phyloP scores from a whole-genome alignment of 1,140 invertebrate genomes.

The Platyura marginata region DNA sequence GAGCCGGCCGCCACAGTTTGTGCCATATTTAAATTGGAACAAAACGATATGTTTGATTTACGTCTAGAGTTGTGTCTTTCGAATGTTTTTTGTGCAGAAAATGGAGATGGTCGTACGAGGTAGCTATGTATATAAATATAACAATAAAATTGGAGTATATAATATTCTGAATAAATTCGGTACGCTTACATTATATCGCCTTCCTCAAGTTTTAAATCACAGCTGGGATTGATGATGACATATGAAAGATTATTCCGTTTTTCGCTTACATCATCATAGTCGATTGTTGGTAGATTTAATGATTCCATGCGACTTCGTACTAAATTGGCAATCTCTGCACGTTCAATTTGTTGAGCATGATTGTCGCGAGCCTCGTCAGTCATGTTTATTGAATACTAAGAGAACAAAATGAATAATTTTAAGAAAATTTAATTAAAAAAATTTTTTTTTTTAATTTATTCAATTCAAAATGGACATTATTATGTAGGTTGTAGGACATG shows the following conservation, averaged over 20 bases:
- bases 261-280: constrained; percentile 86
- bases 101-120: constrained; percentile 72
- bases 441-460: neutral
- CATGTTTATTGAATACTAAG: constrained; percentile 60
- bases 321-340: constrained; percentile 87
- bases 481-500: too few relatives aligned
- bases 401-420: too few relatives aligned
- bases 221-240: constrained; percentile 96
- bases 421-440: neutral
- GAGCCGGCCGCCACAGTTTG: constrained; percentile 24
- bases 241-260: constrained; percentile 86
- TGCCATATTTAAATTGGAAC: constrained; percentile 45
- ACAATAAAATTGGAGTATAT: neutral
- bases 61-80: constrained; percentile 74
- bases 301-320: constrained; percentile 88
- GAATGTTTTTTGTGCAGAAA: constrained; percentile 85
- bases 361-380: constrained; percentile 69
- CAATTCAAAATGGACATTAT: neutral
- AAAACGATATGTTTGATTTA: constrained; percentile 83
- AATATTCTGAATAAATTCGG: neutral
- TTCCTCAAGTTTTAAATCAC: constrained; percentile 88
- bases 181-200: constrained; percentile 83
- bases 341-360: constrained; percentile 75
- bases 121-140: constrained; percentile 33
- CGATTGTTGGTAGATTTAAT: constrained; percentile 67